Base-by-base conservation (phyloP, 2,888 invertebrate species). In the Gandaritis pyraliata region DNA sequence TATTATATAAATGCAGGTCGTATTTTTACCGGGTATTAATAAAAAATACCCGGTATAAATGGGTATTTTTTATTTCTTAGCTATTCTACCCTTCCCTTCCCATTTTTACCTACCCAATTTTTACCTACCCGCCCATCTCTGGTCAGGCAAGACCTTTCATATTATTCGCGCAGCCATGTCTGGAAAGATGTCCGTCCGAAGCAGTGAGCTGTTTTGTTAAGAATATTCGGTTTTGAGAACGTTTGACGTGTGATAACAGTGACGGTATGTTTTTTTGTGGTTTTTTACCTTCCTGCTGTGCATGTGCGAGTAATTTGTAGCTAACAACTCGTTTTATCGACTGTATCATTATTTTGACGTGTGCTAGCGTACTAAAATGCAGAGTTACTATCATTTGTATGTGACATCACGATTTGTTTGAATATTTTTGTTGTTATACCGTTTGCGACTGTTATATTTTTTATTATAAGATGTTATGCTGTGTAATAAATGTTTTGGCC, bases 151-250 rank as follows among this genome's bases (percentile, higher is more conserved):
- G 82, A 78, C 81, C 86, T 86, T 81, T 80, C 78, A 83, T 83
- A 83, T 86, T 86, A 88, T 87, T 86, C 88, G 85, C 83, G 86
- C 86, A 83, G 83, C 90, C 90, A 90, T 89, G 90, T 89, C 89
- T 58, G 62, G 85, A 76, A 79, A 78, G 72, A 73, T 81, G 81
- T 82, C 80, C 53, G 49, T 84, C 77, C 85, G 82, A 85, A 82
- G 84, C 85, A 85, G 81, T 84, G 82, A 85, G 84, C 79, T 78
- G 82, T 82, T 88, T 75, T 80, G 82, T 81, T 76, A 77, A 77
- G 78, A 83, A 83, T 83, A 85, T 84, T 84, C 80, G 78, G 82
- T 85, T 81, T 79, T 72, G 75, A 80, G 78, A 79, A 72, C 72
- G 75, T 36, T 73, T 78, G 75, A 74, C 74, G 73, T 74, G 77